phyloP scores from a whole-genome alignment of 2,797 vertebrate genomes.

The Pseudotriccus pelzelni region DNA sequence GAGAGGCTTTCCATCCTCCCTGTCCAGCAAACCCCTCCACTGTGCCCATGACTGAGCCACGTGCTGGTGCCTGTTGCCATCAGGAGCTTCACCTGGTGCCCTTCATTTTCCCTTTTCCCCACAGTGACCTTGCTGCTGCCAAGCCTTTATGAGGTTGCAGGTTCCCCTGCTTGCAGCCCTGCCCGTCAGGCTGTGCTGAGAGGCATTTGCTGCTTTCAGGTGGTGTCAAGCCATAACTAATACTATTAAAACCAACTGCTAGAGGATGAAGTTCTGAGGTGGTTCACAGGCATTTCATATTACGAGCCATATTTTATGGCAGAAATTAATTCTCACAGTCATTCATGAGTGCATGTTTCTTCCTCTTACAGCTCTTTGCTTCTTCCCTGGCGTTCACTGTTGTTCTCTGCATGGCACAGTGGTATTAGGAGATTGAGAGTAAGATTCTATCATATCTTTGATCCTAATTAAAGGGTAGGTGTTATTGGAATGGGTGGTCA shows the following conservation, averaged over 20 bases:
- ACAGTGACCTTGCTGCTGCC: accelerated
- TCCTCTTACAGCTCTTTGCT: not conserved
- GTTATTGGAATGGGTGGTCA: not conserved
- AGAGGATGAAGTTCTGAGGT: not conserved
- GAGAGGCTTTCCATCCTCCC: not conserved
- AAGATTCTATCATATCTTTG: not conserved
- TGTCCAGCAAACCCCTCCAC: not conserved
- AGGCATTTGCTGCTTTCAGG: not conserved
- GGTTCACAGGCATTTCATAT: not conserved
- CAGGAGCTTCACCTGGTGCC: not conserved
- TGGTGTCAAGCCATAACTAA: not conserved
- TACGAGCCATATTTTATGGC: not conserved
- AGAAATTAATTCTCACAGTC: constrained; percentile 16
- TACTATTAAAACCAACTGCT: not conserved
- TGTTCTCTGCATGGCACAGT: not conserved
- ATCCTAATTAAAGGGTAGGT: not conserved
- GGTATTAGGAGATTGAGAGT: not conserved
- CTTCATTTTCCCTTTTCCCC: not conserved
- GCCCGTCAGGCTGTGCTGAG: not conserved
- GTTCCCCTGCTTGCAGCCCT: not conserved
- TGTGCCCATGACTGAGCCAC: not conserved
- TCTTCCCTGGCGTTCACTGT: not conserved
- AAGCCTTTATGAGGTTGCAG: not conserved
- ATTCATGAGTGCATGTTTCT: not conserved
- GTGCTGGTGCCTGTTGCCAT: not conserved